Base-by-base conservation (phyloP, 2,797 vertebrate species). In the Melanotaenia trifasciata region DNA sequence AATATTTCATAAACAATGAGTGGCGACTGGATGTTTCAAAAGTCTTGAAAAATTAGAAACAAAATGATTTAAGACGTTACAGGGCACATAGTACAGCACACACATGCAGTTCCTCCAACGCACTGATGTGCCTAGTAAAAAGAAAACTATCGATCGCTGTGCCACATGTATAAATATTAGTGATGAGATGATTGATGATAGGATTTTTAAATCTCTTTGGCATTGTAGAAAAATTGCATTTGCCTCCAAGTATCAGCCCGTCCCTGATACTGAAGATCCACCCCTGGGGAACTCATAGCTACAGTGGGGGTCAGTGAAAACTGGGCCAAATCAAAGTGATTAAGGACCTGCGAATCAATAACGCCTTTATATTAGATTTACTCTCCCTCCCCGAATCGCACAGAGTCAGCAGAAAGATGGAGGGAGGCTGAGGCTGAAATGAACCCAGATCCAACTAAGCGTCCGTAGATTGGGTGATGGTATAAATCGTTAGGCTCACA, bases 331-430 rank as follows among this genome's bases (percentile, higher is more conserved):
- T 94, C 94, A 91, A 90, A 94, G 92, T 94, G 94, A 95, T 94
- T 94, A 94, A 93, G 90, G 86, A 85, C 78, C 88, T 62, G 81
- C 84, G 73, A 92, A 94, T 94, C 94, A 93, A 94, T 95, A 93
- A 87, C 57, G 83, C 87, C 90, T 94, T 93, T 94, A 94, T 94
- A 94, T 94, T 91, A 93, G 92, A 94, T 94, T 94, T 91, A 89
- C 89, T 90, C 76, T 63, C 83, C 81, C 81, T 82, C 60, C 70
- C 62, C 53, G 51, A 79, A 90, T 93, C 70, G 70, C 78, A 83
- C 89, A 2, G 76, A 79, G 90, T 95, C 94, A 94, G 92, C 94
- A 93, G 88, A 93, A 94, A 90, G 81, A 85, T 3, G 70, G 66
- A 65, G 74, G 61, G 35, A 60, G 79, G 72, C 67, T 20, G 78